Conservation (phyloP, 2,888 invertebrate genomes). For the Drosophila hawaiiensis region DNA sequence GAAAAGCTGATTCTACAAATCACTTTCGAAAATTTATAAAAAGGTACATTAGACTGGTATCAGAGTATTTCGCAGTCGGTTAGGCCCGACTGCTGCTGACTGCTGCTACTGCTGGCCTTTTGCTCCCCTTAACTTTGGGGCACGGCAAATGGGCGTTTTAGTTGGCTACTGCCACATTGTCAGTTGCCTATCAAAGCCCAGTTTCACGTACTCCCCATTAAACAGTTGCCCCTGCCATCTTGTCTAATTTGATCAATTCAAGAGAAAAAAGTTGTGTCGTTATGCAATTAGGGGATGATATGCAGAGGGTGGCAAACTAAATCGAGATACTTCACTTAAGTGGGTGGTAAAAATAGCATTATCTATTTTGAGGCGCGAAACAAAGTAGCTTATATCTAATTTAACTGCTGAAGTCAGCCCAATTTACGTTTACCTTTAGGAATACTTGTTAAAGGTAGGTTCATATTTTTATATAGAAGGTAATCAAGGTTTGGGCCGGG, state of each 20-base stretch:
- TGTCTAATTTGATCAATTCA: slow-evolving; percentile 35
- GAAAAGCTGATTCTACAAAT: background rate
- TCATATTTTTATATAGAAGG: background rate
- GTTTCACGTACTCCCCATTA: slow-evolving; percentile 59
- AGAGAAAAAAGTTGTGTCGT: slow-evolving; percentile 18
- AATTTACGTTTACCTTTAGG: background rate
- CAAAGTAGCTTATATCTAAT: slow-evolving; percentile 1
- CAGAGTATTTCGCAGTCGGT: background rate
- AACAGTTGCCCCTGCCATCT: slow-evolving; percentile 28
- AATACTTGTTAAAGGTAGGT: background rate
- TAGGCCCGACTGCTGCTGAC: background rate
- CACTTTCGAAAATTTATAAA: background rate
- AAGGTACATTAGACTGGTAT: too few species aligned
- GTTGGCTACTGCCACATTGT: background rate
- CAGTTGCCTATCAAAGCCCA: slow-evolving; percentile 16
- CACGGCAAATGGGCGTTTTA: slow-evolving; percentile 17
- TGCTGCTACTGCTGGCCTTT: background rate
- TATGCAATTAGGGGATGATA: slow-evolving; percentile 32
- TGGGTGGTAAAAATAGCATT: slow-evolving; percentile 11
- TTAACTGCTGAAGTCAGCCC: background rate
- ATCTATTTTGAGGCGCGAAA: slow-evolving; percentile 4
- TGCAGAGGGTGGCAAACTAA: background rate
- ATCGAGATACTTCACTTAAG: slow-evolving; percentile 10
- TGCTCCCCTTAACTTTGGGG: slow-evolving; percentile 9
- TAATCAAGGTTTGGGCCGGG: background rate